phyloP scores from a whole-genome alignment of 35 echinoderm and acorn worm species.

The Ptychodera flava region DNA sequence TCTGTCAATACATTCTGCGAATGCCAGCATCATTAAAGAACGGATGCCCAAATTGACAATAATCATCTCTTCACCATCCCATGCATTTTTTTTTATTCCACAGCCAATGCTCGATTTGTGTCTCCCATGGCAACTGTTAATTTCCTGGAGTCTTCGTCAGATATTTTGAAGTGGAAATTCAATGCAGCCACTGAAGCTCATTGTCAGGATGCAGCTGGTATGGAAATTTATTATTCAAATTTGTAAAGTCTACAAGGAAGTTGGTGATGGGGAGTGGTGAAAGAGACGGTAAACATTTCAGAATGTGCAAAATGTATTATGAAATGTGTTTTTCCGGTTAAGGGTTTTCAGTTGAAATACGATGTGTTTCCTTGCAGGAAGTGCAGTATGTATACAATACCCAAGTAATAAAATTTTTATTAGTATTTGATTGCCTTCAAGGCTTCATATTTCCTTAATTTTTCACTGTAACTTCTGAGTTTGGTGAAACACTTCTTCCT shows the following conservation, averaged over 20 bases:
- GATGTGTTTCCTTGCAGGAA: too few species aligned
- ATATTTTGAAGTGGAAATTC: conserved; percentile 63
- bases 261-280: too few species aligned
- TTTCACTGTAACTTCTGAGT: not conserved
- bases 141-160: conserved; percentile 68
- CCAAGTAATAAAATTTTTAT: not conserved
- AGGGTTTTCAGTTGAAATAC: too few species aligned
- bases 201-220: conserved; percentile 59
- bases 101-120: conserved; percentile 25
- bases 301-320: too few species aligned
- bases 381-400: not conserved
- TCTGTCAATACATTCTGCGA: too few species aligned
- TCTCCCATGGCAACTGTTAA: conserved; percentile 61
- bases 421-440: not conserved
- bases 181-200: conserved; percentile 41
- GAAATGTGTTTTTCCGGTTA: too few species aligned
- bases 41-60: too few species aligned
- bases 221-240: not conserved
- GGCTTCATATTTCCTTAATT: not conserved
- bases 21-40: too few species aligned
- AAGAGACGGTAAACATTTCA: too few species aligned
- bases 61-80: too few species aligned
- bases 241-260: too few species aligned
- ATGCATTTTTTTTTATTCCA: too few species aligned
- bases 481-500: not conserved